Evolutionary conservation across 1,140 invertebrate genomes (phyloP).

Genomic region (Drosophila tristis): DNA sequence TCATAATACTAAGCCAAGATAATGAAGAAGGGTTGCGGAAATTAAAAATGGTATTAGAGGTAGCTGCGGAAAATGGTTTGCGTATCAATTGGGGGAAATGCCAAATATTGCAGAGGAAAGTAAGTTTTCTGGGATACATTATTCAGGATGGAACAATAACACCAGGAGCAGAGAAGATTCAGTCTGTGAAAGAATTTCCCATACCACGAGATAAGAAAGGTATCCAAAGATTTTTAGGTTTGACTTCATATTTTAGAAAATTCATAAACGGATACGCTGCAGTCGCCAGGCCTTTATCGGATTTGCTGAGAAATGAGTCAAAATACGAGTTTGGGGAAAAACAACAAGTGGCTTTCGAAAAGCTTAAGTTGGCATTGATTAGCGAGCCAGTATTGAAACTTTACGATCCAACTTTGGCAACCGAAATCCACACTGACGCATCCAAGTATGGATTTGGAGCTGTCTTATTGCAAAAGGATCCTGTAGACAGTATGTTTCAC

Average conservation of each 20-base stretch:
- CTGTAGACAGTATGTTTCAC: too few relatives aligned
- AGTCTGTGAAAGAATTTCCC: constrained; percentile 10
- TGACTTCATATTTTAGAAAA: constrained; percentile 17
- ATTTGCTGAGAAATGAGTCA: neutral
- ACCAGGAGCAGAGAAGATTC: neutral
- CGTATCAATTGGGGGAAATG: neutral
- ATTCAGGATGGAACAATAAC: constrained; percentile 14
- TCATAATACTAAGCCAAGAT: neutral
- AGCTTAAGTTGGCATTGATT: too few relatives aligned
- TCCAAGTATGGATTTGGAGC: too few relatives aligned
- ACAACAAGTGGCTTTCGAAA: too few relatives aligned
- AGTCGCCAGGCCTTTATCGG: neutral
- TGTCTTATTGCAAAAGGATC: too few relatives aligned
- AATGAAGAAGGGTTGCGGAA: neutral
- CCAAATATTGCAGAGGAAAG: neutral
- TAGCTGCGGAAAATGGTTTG: neutral
- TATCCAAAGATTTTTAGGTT: constrained; percentile 11
- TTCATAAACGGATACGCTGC: constrained; percentile 6
- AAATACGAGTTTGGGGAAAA: neutral
- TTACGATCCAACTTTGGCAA: too few relatives aligned
- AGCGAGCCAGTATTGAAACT: too few relatives aligned
- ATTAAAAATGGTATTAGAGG: neutral
- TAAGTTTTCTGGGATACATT: constrained; percentile 16
- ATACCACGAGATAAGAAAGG: constrained; percentile 19
- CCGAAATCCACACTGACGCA: too few relatives aligned